These are phyloP conservation scores for Paratilapia polleni DNA, from an alignment of 2,113 vertebrate species.

Conservation along the genomic window DNA sequence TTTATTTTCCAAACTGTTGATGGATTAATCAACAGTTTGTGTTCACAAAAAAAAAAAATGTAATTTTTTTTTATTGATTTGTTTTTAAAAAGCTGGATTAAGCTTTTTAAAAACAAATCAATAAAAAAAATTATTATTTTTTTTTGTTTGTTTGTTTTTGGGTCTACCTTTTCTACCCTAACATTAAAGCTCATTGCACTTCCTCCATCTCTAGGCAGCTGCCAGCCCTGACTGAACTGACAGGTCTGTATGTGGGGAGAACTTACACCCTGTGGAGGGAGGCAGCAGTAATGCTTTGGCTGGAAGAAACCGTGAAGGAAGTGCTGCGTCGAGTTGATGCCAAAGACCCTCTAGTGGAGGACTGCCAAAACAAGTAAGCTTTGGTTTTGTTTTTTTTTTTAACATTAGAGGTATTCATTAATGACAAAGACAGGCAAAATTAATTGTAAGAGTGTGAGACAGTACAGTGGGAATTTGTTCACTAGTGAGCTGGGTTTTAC, in stretches of 20 bases:
- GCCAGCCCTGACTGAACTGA: conserved; percentile 88
- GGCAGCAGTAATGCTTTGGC: conserved; percentile 87
- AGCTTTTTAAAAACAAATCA: not conserved
- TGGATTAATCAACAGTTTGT: no score
- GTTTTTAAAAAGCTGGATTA: no score
- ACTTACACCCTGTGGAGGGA: conserved; percentile 91
- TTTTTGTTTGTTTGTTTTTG: no score
- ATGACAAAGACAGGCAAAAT: not conserved
- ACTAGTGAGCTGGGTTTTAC: not conserved
- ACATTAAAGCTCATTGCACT: not conserved
- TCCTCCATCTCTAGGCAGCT: conserved; percentile 82
- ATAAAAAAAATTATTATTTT: not conserved
- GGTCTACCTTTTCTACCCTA: not conserved
- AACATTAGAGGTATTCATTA: not conserved
- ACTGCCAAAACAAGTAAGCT: conserved; percentile 87
- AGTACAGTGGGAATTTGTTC: not conserved
- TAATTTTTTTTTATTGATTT: no score
- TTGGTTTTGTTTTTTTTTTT: not conserved
- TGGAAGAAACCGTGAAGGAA: conserved; percentile 87
- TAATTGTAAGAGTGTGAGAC: not conserved
- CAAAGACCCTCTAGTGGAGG: conserved; percentile 83
- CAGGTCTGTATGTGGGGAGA: conserved; percentile 89
- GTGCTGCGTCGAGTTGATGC: conserved; percentile 86
- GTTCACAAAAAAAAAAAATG: no score
- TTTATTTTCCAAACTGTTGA: not conserved